Base-by-base conservation (phyloP, 1,140 invertebrate genomes). In the Bombus turneri region DNA sequence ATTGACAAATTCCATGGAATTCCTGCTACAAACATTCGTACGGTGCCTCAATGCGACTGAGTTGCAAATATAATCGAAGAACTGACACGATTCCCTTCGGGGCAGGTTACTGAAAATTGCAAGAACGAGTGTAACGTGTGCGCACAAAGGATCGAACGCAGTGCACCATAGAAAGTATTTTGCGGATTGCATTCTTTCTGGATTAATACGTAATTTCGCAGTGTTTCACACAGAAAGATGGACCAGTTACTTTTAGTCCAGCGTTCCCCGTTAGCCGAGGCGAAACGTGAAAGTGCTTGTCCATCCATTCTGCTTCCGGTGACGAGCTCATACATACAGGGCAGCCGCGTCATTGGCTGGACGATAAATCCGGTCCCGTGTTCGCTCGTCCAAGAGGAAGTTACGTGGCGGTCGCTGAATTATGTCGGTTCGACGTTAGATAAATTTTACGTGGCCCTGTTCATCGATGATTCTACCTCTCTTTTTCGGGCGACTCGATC, bases 271-370 rank as follows among this genome's bases (percentile, higher is more conserved):
- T 39, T 4, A 10, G 66, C 12, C 28, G 28, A n/a, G 39, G 74
- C n/a, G 72, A 87, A 90, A 89, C 62, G 88, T 34, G 79, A 88
- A 86, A 89, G 87, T 81, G 85, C 62, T 34, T 78, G 78, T 71
- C 88, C 88, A 84, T 90, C 85, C 78, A 89, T 90, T 69, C 80
- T 62, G 81, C 76, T 89, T 89, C 85, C 87, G 87, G 64, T 78
- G 74, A 79, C 86, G 82, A 85, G 64, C 62, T 75, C 80, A 76
- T 73, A 80, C 83, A 71, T 13, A 74, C 22, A 69, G 47, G n/a
- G 43, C 53, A 25, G 43, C 37, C 64, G 62, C 80, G 73, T 75
- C 73, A 83, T 83, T 83, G 80, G 80, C n/a, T 47, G 37, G 34
- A 64, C 85, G 85, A 86, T 76, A 86, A 86, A 83, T 86, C 41